Evolutionary conservation across 2,888 invertebrate genomes (phyloP), one percentile per base, ranked within the genome.

Genomic region (Eupithecia abbreviata): DNA sequence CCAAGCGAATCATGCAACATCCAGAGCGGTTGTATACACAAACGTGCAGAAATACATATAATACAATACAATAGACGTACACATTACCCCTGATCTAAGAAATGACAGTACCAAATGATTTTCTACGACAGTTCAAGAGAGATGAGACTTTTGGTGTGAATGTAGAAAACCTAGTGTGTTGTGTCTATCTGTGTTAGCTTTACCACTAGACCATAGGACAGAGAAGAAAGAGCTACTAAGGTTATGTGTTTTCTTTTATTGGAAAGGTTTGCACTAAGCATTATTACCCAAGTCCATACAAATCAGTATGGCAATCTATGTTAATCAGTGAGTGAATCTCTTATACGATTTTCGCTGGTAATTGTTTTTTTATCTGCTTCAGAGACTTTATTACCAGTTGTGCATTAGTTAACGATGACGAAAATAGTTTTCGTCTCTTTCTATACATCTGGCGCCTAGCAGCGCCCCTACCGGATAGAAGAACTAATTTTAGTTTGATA

Each of bases 1-100:
- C 90, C 85, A 90, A 90, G 89, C 90, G 75, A 72, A 71, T 82
- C 88, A 89, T 89, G 89, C 89, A 84, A 85, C 80, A 84, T 82
- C 77, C 80, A 83, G 76, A 76, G 82, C 82, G 79, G 78, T 41
- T 78, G 79, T 80, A 83, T 77, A 81, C 75, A 76, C 55, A 79
- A 72, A 77, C 73, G 79, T 78, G 45, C 68, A 75, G 18, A 75
- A 72, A 30, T 71, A 76, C 58, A 77, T 75, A 80, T 79, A n/a
- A n/a, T 69, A 77, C 72, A 77, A 72, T 72, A 77, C 74, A 85
- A 80, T 77, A 83, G 69, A 83, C 77, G 78, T 69, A 79, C 73
- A 79, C 71, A 75, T 78, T 69, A 77, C 77, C 79, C 77, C 79
- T 81, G 80, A 82, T 78, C 76, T 73, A 72, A 79, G 42, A 72